Base-by-base conservation (phyloP, 2,888 invertebrate genomes). In the Lasioglossum figueresi region DNA sequence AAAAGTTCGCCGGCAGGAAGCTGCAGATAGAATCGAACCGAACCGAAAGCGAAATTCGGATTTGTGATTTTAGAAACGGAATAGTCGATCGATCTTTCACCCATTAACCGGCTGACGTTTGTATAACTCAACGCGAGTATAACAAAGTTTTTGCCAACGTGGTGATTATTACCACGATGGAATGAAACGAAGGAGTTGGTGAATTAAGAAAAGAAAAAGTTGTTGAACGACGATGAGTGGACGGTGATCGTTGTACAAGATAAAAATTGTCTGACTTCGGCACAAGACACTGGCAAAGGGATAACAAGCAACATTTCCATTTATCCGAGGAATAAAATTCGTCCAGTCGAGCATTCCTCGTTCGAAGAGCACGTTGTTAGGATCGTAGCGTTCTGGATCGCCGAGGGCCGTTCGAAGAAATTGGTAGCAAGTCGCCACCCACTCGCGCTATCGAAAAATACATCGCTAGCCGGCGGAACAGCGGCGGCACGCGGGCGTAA, bases 401-500 rank as follows among this genome's bases (percentile, higher is more conserved):
- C 19, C 5, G 63, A 6, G 34, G 16, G 6, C 63, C 23, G 23
- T 23, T 8, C 34, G 19, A 34, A 63, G 63, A 34, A 63, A 63
- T 63, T 34, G 31, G 63, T 63, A 63, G 5, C 31, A 31, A 31
- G 34, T 31, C 63, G 34, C 63, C 37, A 23, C 8, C 23, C 37
- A 68, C 40, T 23, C 70, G 19, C 12, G 40, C 31, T 31, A 45
- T 63, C 45, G 78, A 59, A 70, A 66, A 83, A 80, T 31, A 48
- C 56, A 79, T 66, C 16, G 19, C 4, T 4, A 16, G n/a, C 5
- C 56, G 31, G 66, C 31, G 56, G 75, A 71, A 23, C 56, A 59
- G 40, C 27, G 48, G 37, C n/a, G 48, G 70, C 77, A 76, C 78
- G 68, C 34, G 68, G 37, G 37, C 63, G 74, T 66, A 76, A 80